Conservation (phyloP, 1,140 invertebrate species). For the Hormaphis cornu region DNA sequence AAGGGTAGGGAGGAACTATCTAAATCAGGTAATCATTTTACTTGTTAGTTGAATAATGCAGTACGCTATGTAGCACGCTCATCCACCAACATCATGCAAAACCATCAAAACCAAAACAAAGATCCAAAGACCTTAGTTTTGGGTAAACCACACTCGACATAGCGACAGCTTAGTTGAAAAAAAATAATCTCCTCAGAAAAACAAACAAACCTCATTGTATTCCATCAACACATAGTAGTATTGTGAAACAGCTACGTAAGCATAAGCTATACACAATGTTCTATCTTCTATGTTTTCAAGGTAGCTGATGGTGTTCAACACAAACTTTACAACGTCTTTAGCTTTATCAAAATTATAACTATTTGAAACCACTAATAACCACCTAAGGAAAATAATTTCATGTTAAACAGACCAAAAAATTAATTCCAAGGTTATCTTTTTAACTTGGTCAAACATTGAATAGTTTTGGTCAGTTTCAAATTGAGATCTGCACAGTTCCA, state of each 20-base stretch:
- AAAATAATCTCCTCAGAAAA: not conserved
- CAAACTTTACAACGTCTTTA: not conserved
- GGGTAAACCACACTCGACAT: too few relatives aligned
- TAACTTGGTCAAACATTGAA: constrained; percentile 51
- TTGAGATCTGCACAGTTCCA: constrained; percentile 44
- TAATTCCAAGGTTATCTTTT: not conserved
- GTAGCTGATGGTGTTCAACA: not conserved
- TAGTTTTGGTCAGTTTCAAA: constrained; percentile 58
- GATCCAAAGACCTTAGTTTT: too few relatives aligned
- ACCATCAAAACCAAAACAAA: too few relatives aligned
- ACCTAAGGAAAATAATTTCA: constrained; percentile 21
- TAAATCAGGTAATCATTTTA: too few relatives aligned
- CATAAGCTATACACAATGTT: not conserved
- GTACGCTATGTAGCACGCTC: too few relatives aligned
- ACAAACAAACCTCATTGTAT: not conserved
- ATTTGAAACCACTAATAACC: constrained; percentile 47
- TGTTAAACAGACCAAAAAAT: constrained; percentile 13
- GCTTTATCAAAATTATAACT: constrained; percentile 59
- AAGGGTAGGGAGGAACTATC: too few relatives aligned
- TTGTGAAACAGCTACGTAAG: constrained; percentile 9
- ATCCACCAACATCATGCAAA: too few relatives aligned
- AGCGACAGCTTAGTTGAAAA: too few relatives aligned
- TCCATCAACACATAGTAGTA: constrained; percentile 22
- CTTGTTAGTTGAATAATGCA: too few relatives aligned
- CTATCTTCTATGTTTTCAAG: not conserved